phyloP scores from a whole-genome alignment of 2,888 invertebrate species.

The Gisinianus flammeolus region DNA sequence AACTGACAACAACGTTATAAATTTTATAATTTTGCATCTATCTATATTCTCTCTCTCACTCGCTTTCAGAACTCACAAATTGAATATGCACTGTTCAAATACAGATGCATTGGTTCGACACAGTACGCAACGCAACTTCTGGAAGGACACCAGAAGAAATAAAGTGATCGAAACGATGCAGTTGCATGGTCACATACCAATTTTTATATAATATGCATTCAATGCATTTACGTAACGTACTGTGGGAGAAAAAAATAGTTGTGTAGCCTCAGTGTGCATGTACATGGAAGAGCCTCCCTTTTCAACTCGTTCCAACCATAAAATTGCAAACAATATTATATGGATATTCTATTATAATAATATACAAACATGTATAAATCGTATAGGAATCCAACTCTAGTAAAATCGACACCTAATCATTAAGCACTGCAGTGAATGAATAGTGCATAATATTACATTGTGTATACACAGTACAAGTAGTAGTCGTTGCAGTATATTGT shows the following conservation, averaged over 20 bases:
- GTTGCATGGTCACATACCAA: background rate
- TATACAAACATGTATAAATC: background rate
- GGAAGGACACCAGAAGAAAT: background rate
- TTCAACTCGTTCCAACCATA: too few species aligned
- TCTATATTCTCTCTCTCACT: too few species aligned
- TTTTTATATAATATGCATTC: background rate
- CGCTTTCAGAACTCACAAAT: background rate
- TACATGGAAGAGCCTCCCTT: background rate
- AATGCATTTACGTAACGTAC: constrained; percentile 9
- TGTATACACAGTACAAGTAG: background rate
- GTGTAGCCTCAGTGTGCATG: constrained; percentile 4
- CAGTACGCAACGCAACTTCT: background rate
- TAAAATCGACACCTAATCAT: background rate
- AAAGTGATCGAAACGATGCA: background rate
- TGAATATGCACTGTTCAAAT: background rate
- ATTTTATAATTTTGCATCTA: background rate
- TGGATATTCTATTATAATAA: background rate
- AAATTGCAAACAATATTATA: background rate
- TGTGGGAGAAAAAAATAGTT: constrained; percentile 1
- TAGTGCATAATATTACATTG: background rate
- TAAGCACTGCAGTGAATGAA: background rate
- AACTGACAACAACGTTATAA: background rate
- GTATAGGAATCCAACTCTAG: background rate
- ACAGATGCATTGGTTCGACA: background rate
- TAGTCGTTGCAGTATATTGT: background rate